Evolutionary conservation across 2,888 invertebrate genomes (phyloP), one percentile per base, ranked within the genome.

Genomic region (Scaeva pyrastri): DNA sequence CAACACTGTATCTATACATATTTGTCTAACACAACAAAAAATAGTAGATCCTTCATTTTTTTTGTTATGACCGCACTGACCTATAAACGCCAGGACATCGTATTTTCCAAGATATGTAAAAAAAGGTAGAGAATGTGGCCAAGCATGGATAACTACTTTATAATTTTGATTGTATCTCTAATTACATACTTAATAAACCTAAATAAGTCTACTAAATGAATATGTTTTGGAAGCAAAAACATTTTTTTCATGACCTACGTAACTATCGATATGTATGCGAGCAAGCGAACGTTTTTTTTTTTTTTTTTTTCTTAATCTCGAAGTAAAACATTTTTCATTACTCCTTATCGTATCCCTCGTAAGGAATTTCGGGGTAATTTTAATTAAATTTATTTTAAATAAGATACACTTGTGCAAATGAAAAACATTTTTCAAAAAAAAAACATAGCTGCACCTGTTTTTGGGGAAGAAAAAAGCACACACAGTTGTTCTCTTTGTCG

Each of bases 191-290:
- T 16, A 16, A 10, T n/a, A 1, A 60, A 43, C 23, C 23, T 11
- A 64, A 26, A 64, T 10, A 23, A 23, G 41, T 45, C 16, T 1
- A 43, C 41, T 43, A 41, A 10, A 36, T 16, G 2, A 12, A 16
- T 41, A n/a, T 60, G 39, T 19, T 58, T 14, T 68, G 7, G 23
- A 56, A 19, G 11, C n/a, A 64, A 56, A 39, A 36, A 58, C 41
- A 64, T 72, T 72, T 79, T 64, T 71, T 84, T 81, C 81, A 81
- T 81, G 86, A 81, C 81, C 86, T 86, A 86, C 86, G 86, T 81
- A 86, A 86, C 86, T 81, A 81, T 77, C 77, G 77, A 81, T 81
- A 55, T 85, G 77, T 77, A 86, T 66, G 48, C 55, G 68, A 74
- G 41, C 43, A 43, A 71, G 26, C 16, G 71, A 55, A 41, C 39